These are phyloP conservation scores for Melanerpes aurifrons DNA, from an alignment of 2,113 vertebrate genomes.

Conservation along the genomic window DNA sequence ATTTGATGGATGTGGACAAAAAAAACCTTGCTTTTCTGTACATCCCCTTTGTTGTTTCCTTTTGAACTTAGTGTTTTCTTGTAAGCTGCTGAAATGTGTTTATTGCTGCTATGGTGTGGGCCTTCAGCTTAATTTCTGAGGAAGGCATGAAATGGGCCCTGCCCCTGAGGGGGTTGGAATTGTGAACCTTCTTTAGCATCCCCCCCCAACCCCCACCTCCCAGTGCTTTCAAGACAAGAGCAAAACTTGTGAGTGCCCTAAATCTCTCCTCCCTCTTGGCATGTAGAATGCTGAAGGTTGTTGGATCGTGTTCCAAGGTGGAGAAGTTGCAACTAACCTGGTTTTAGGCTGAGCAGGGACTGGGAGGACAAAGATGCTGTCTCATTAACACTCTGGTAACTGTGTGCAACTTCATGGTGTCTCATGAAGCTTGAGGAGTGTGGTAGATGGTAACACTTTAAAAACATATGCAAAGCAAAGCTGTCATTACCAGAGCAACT, in stretches of 20 bases:
- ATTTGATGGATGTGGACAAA: background rate
- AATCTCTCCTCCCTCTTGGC: background rate
- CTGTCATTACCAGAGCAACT: background rate
- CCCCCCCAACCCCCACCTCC: background rate
- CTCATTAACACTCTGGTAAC: slow-evolving; percentile 1
- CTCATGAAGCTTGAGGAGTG: background rate
- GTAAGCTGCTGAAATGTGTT: background rate
- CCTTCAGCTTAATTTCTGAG: background rate
- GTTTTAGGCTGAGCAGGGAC: slow-evolving; percentile 1
- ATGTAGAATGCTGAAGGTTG: background rate
- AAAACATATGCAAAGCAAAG: background rate
- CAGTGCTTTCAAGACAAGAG: background rate
- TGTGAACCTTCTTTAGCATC: background rate
- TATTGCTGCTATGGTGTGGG: slow-evolving; percentile 14
- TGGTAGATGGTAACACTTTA: background rate
- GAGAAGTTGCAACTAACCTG: slow-evolving; percentile 6
- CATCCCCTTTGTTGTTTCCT: background rate
- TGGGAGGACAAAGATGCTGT: background rate
- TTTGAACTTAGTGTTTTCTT: background rate
- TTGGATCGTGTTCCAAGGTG: background rate
- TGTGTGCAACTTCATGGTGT: background rate
- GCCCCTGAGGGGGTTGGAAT: background rate
- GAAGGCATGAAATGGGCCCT: background rate
- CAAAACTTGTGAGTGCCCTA: background rate
- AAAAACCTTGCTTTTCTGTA: slow-evolving; percentile 1